Conservation (phyloP, 2,888 invertebrate species). For the Iselma pallidipennis region DNA sequence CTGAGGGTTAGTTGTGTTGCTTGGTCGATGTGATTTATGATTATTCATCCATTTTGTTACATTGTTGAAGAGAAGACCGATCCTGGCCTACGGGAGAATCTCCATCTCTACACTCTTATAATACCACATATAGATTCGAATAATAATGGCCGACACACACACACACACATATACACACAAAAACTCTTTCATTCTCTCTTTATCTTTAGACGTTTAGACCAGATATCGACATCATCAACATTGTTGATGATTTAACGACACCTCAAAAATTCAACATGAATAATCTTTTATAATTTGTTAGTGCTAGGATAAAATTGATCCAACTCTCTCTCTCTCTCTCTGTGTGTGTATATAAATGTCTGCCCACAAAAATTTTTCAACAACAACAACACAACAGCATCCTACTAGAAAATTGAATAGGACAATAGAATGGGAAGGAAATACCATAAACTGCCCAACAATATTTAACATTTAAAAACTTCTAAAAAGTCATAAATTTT, state of each 20-base stretch:
- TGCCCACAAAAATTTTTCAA: not conserved
- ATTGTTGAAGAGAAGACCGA: conserved; percentile 22
- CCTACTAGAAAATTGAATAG: not conserved
- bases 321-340: no score
- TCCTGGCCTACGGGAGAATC: not conserved
- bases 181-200: not conserved
- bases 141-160: not conserved
- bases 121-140: conserved; percentile 1
- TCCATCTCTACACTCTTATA: not conserved
- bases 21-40: conserved; percentile 40
- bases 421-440: not conserved
- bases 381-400: not conserved
- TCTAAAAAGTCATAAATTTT: not conserved
- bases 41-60: conserved; percentile 35
- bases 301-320: not conserved
- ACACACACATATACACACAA: not conserved
- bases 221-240: not conserved
- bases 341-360: no score
- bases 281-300: not conserved
- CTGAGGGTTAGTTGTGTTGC: conserved; percentile 34
- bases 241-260: not conserved
- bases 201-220: not conserved
- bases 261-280: not conserved
- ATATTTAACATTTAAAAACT: not conserved
- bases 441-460: not conserved